These are phyloP conservation scores for Ptyas mucosa DNA, from an alignment of 2,113 vertebrate genomes.

Conservation along the genomic window DNA sequence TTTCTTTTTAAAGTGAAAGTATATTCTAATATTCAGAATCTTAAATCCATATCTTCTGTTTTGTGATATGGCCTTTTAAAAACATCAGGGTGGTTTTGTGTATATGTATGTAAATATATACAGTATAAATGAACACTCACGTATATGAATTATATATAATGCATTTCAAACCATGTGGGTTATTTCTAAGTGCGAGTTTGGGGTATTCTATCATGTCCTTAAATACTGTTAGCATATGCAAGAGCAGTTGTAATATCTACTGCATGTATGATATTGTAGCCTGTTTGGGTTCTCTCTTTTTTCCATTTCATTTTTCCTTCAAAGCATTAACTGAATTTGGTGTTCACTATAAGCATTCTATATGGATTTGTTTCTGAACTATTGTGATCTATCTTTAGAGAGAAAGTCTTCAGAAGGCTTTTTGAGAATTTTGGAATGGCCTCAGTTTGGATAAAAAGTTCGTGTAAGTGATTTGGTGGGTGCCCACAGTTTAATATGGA, in stretches of 20 bases:
- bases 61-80: conserved; percentile 72
- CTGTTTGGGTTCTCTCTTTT: neutral
- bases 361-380: conserved; percentile 11
- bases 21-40: conserved; percentile 68
- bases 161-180: conserved; percentile 60
- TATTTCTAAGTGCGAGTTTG: conserved; percentile 47
- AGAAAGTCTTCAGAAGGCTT: conserved; percentile 41
- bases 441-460: neutral
- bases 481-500: neutral
- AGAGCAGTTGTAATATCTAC: conserved; percentile 46
- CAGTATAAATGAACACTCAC: conserved; percentile 64
- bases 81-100: conserved; percentile 76
- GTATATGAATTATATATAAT: conserved; percentile 68
- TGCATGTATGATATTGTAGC: neutral
- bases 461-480: neutral
- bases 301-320: conserved; percentile 28
- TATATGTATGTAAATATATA: conserved; percentile 76
- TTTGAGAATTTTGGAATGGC: neutral
- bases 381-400: neutral
- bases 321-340: conserved; percentile 23
- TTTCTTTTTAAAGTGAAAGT: conserved; percentile 67
- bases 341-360: conserved; percentile 11
- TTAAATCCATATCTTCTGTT: conserved; percentile 70
- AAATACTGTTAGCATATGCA: conserved; percentile 16
- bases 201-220: conserved; percentile 19